phyloP scores from a whole-genome alignment of 1,140 invertebrate species.

The Gonioctena quinquepunctata region DNA sequence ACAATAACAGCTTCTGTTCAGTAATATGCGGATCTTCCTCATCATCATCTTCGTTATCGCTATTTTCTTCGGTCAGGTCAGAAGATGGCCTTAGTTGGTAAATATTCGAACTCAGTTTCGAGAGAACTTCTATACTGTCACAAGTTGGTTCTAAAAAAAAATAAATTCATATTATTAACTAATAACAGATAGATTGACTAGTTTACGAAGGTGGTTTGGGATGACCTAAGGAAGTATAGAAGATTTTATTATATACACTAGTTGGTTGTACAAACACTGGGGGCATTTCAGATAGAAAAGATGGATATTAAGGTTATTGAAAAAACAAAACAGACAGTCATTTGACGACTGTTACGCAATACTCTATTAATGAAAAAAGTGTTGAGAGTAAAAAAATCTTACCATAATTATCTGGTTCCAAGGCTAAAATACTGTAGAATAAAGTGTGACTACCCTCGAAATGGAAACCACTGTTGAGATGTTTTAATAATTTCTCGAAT shows the following conservation, averaged over 20 bases:
- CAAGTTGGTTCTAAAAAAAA: conserved; percentile 43
- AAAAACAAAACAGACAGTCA: too few species aligned
- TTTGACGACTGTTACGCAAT: too few species aligned
- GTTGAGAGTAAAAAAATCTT: too few species aligned
- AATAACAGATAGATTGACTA: too few species aligned
- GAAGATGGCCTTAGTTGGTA: conserved; percentile 31
- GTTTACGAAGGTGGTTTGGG: too few species aligned
- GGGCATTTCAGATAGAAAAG: too few species aligned
- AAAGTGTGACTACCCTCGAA: conserved; percentile 55
- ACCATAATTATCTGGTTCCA: conserved; percentile 70
- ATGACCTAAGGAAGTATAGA: too few species aligned
- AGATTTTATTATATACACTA: too few species aligned
- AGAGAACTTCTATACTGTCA: conserved; percentile 46
- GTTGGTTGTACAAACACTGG: too few species aligned
- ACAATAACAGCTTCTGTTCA: conserved; percentile 40
- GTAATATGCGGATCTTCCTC: conserved; percentile 24
- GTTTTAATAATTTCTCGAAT: conserved; percentile 57
- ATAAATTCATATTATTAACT: background rate
- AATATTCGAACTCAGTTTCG: conserved; percentile 42
- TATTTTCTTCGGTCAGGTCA: conserved; percentile 42
- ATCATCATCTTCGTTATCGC: conserved; percentile 46
- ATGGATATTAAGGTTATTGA: too few species aligned
- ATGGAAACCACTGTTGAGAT: conserved; percentile 54
- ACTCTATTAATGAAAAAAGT: too few species aligned
- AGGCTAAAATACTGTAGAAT: conserved; percentile 66